Evolutionary conservation across 2,113 vertebrate genomes (phyloP), one percentile per base, ranked within the genome.

Genomic region (Trematocara unimaculatum): DNA sequence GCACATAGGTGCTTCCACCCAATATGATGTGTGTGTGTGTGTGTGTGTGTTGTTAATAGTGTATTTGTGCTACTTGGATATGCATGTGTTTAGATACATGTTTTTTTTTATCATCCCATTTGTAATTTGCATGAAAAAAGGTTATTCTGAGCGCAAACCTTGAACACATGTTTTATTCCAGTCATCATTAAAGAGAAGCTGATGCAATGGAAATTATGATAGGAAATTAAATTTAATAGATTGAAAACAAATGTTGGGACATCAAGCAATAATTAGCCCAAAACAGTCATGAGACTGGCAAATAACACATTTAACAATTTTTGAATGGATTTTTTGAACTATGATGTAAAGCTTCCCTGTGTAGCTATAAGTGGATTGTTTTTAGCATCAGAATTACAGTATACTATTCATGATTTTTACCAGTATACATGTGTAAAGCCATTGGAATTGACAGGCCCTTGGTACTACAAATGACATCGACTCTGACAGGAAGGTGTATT

Each of bases 71-170:
- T 15, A 23, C 38, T 45, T 72, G 20, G 23, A 31, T 49, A 77
- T 31, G 33, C 35, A 38, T 14, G 47, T 38, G 20, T 47, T 40
- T 26, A 35, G 14, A 35, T n/a, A 8, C 11, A 8, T n/a, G 60
- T 72, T 26, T 45, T 23, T 8, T 23, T 42, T 9, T 23, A 20
- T 14, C 13, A 4, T 72, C 20, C 20, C 13, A 26, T 55, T 42
- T 78, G 53, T 82, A 80, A 90, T 88, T 81, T 85, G 62, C 81
- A 77, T 38, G 35, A 74, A 85, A 91, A 89, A 58, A 82, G 35
- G 6, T 86, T 83, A 84, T 78, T n/a, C 53, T 49, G 40, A 79
- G 55, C 1, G 51, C n/a, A 58, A 42, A 89, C 67, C 29, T 81
- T 35, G 5, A 51, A 77, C 17, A 10, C 1, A 11, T 74, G 10